Conservation (phyloP, 1,140 invertebrate species). For the Penaeus indicus region DNA sequence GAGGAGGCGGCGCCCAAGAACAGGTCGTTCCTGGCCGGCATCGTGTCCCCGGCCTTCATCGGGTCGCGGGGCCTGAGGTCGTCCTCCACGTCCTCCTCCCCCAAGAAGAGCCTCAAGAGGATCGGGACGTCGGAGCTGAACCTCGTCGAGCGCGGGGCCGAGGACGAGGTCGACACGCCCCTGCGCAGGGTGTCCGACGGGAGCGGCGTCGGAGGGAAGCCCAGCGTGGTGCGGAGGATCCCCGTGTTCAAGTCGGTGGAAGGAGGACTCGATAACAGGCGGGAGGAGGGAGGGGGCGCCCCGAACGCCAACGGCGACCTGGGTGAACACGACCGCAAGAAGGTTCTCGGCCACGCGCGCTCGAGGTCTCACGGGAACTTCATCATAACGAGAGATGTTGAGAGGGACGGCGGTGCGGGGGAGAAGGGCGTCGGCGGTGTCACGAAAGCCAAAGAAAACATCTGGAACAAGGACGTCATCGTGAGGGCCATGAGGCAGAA, state of each 20-base stretch:
- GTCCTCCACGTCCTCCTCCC: too few species aligned
- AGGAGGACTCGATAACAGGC: not conserved
- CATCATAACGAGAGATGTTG: slow-evolving; percentile 43
- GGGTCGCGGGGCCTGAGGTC: too few species aligned
- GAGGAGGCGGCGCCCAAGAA: too few species aligned
- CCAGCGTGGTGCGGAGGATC: slow-evolving; percentile 37
- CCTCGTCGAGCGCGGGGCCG: not conserved
- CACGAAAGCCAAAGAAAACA: not conserved
- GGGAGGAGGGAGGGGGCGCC: not conserved
- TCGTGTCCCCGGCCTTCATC: too few species aligned
- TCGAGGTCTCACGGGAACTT: slow-evolving; percentile 56
- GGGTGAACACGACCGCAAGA: slow-evolving; percentile 18
- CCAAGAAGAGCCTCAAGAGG: too few species aligned
- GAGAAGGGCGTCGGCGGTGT: not conserved
- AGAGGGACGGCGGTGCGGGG: not conserved
- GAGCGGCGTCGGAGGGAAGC: not conserved
- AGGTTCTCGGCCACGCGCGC: slow-evolving; percentile 41
- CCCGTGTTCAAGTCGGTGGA: slow-evolving; percentile 45
- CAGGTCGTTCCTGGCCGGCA: too few species aligned
- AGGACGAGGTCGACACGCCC: not conserved
- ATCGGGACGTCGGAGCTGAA: too few species aligned
- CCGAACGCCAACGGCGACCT: not conserved
- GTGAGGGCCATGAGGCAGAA: slow-evolving; percentile 36
- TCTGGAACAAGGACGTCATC: slow-evolving; percentile 11
- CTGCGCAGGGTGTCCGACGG: not conserved